Conservation (phyloP, 2,113 vertebrate genomes). For the Oryzias celebensis region DNA sequence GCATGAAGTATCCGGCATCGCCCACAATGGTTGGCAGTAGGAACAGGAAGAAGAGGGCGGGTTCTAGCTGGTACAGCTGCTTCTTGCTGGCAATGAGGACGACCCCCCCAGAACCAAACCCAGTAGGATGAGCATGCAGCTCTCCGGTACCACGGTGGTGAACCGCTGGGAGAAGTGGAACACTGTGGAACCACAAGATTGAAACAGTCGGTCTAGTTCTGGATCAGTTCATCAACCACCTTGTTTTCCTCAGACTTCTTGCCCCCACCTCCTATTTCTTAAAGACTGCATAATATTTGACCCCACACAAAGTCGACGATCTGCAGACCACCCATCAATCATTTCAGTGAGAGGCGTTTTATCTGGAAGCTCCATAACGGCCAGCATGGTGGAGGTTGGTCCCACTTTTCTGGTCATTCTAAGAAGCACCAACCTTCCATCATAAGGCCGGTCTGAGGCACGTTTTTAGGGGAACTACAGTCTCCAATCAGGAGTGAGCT, state of each 20-base stretch:
- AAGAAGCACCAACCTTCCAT: no score
- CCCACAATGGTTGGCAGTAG: conserved; percentile 94
- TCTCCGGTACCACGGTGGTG: conserved; percentile 91
- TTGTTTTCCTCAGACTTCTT: background rate
- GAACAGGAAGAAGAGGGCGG: conserved; percentile 96
- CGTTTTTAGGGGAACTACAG: no score
- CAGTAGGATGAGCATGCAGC: conserved; percentile 93
- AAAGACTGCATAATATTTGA: no score
- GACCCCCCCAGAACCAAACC: conserved; percentile 90
- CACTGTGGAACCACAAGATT: conserved; percentile 73
- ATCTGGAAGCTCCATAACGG: no score
- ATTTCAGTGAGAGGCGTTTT: no score
- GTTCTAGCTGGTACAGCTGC: conserved; percentile 92
- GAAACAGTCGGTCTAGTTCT: background rate
- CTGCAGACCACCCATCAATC: no score
- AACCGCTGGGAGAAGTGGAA: conserved; percentile 94
- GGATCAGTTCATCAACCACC: background rate
- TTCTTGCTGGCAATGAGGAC: conserved; percentile 91
- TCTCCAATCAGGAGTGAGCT: no score
- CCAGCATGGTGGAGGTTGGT: no score
- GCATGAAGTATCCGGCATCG: conserved; percentile 97
- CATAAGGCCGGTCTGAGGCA: no score
- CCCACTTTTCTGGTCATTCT: no score
- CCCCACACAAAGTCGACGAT: no score
- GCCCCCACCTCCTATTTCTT: background rate